A percentile compares a stretch with the other conserved stretches of the same genome.
These are phyloP conservation scores for Acromyrmex charruanus DNA, from an alignment of 1,140 invertebrate species.

Conservation along the genomic window DNA sequence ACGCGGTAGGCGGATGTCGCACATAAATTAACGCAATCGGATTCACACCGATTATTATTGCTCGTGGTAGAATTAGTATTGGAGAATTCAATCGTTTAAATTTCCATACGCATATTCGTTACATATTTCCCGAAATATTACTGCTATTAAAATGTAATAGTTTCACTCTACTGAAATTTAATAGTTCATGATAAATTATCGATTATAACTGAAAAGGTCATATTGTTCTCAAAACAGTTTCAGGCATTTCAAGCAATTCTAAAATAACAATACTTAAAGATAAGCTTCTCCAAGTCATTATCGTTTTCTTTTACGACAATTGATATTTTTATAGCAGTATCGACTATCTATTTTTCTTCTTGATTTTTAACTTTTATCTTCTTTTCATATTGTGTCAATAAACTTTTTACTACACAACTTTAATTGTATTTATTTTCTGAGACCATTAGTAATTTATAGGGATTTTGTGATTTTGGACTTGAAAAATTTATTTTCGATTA, in stretches of 20 bases:
- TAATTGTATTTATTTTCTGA: too few species aligned
- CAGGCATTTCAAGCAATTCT: not conserved
- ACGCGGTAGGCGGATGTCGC: not conserved
- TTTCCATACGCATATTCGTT: not conserved
- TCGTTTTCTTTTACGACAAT: not conserved
- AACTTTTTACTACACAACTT: too few species aligned
- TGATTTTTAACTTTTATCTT: not conserved
- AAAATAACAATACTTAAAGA: not conserved
- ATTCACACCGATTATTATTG: constrained; percentile 37
- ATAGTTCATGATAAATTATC: not conserved
- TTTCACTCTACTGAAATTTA: not conserved
- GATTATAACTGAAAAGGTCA: not conserved
- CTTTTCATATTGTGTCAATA: not conserved
- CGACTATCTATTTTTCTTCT: not conserved
- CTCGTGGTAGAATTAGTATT: not conserved
- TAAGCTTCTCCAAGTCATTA: not conserved
- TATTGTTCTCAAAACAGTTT: not conserved
- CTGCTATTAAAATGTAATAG: too few species aligned
- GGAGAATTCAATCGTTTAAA: not conserved
- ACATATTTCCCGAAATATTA: not conserved
- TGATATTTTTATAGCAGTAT: not conserved
- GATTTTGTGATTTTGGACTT: not conserved
- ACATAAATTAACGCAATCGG: constrained; percentile 42
- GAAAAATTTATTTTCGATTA: not conserved
- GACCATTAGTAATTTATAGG: not conserved